phyloP scores from a whole-genome alignment of 2,113 vertebrate species.

The Pteropus alecto region DNA sequence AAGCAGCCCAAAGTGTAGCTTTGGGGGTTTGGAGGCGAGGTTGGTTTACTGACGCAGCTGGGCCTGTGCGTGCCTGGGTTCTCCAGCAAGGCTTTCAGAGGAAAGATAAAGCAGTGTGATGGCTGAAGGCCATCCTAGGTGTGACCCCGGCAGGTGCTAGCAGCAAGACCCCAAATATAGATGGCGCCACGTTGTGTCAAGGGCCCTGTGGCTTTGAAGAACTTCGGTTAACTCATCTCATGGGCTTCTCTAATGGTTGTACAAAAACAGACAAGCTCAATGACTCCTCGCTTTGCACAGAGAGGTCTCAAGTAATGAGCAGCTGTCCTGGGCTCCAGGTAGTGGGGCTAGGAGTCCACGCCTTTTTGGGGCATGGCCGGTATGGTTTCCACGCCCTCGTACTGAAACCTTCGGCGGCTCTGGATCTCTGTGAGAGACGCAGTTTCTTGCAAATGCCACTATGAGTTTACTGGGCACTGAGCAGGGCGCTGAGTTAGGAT shows the following conservation, averaged over 20 bases:
- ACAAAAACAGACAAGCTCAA: too few relatives aligned
- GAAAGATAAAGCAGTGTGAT: rapidly evolving
- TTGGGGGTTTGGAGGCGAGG: background rate
- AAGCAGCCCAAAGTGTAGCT: background rate
- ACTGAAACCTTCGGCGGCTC: rapidly evolving
- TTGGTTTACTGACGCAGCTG: rapidly evolving
- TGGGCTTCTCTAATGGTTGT: background rate
- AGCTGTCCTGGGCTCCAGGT: background rate
- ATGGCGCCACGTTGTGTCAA: rapidly evolving
- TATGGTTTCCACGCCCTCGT: rapidly evolving
- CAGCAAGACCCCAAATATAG: background rate
- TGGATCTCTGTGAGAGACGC: background rate
- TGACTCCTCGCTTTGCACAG: background rate
- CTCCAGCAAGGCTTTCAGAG: background rate
- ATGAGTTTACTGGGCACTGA: background rate
- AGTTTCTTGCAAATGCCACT: background rate
- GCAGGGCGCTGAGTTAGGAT: background rate
- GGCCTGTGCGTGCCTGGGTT: background rate
- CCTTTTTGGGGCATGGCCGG: background rate
- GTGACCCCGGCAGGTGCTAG: background rate
- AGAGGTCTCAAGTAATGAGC: background rate
- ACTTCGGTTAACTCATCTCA: rapidly evolving
- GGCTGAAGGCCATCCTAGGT: background rate
- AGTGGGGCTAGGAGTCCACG: background rate
- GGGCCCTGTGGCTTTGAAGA: background rate